phyloP scores from a whole-genome alignment of 2,113 vertebrate species.

The Syrrhaptes paradoxus region DNA sequence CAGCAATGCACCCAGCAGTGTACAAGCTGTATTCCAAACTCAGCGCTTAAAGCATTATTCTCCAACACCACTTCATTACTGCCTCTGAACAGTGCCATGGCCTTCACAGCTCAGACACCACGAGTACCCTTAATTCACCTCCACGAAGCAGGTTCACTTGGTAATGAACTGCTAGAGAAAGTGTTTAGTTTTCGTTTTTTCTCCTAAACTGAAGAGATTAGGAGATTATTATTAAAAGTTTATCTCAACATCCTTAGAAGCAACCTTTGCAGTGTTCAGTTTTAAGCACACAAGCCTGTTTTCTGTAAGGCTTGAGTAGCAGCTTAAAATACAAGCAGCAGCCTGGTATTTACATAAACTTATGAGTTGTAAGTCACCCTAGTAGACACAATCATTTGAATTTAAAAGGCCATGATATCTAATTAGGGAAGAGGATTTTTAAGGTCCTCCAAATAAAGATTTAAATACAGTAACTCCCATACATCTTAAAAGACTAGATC shows the following conservation, averaged over 20 bases:
- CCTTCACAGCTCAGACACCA: conserved; percentile 1
- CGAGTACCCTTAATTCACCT: not conserved
- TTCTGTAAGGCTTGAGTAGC: not conserved
- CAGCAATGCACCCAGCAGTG: not conserved
- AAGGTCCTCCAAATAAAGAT: not conserved
- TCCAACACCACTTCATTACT: not conserved
- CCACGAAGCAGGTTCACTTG: not conserved
- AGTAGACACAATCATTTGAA: not conserved
- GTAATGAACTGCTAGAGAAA: not conserved
- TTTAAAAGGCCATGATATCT: not conserved
- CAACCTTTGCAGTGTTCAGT: not conserved
- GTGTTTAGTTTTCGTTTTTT: not conserved
- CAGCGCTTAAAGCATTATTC: not conserved
- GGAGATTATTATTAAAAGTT: no score
- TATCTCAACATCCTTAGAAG: not conserved
- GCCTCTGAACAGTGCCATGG: not conserved
- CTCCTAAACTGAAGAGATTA: not conserved
- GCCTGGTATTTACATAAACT: not conserved
- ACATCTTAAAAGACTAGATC: not conserved
- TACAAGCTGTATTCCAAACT: not conserved
- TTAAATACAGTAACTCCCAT: not conserved
- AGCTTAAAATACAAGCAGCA: not conserved
- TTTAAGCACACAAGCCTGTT: not conserved
- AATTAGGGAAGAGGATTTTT: not conserved
- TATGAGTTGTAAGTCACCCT: not conserved